These are phyloP conservation scores for Oncorhynchus clarkii DNA, from an alignment of 2,113 vertebrate genomes.

Conservation along the genomic window DNA sequence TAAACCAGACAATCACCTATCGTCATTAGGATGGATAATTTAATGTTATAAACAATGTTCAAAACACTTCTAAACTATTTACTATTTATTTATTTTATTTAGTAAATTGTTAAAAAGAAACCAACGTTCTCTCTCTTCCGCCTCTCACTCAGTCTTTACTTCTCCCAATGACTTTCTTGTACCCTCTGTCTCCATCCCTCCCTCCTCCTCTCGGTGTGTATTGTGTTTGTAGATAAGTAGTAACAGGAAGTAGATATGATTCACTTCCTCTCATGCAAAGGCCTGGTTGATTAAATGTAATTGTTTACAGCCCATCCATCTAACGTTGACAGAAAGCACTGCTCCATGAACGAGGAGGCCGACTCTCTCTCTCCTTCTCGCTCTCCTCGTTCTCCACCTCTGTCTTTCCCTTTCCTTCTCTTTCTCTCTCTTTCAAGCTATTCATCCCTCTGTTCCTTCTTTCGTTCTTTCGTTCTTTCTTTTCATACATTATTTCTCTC, in stretches of 20 bases:
- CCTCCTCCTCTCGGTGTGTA: background rate
- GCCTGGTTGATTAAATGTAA: conserved; percentile 38
- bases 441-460: background rate
- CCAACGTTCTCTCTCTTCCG: background rate
- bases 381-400: background rate
- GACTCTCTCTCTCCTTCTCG: background rate
- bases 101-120: background rate
- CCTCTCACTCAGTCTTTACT: background rate
- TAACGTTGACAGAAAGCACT: conserved; percentile 16
- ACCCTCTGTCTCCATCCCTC: background rate
- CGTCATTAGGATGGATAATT: background rate
- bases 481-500: background rate
- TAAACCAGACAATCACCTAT: background rate
- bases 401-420: background rate
- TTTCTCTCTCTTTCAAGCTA: background rate
- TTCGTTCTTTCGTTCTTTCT: background rate
- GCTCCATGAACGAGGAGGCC: background rate
- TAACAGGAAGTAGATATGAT: conserved; percentile 10
- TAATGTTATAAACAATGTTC: too few species aligned
- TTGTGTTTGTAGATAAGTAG: background rate
- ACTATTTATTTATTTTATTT: background rate
- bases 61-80: background rate
- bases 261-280: conserved; percentile 7
- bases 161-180: background rate
- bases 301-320: conserved; percentile 34